Conservation (phyloP, 1,140 invertebrate species). For the Idris sp. region DNA sequence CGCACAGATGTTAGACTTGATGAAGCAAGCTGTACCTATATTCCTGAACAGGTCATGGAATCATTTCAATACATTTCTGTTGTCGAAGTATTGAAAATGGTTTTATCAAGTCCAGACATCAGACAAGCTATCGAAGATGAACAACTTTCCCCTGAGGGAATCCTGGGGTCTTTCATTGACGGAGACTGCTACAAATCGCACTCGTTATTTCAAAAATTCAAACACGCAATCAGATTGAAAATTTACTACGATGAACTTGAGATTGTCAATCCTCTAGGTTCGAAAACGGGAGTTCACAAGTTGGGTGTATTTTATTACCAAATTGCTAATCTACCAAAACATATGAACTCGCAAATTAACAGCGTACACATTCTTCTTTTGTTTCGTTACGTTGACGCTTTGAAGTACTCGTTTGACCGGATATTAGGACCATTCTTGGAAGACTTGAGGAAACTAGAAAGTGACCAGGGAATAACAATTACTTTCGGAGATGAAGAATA, state of each 20-base stretch:
- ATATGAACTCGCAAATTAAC: slow-evolving; percentile 8
- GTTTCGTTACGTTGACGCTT: not conserved
- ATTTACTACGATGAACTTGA: slow-evolving; percentile 26
- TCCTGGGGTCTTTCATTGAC: slow-evolving; percentile 32
- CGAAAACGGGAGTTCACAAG: slow-evolving; percentile 11
- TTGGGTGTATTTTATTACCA: slow-evolving; percentile 18
- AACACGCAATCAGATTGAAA: slow-evolving; percentile 38
- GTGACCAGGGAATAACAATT: slow-evolving; percentile 2
- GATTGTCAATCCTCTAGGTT: slow-evolving; percentile 9
- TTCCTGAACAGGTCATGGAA: slow-evolving; percentile 28
- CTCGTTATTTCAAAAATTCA: slow-evolving; percentile 30
- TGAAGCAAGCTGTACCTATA: slow-evolving; percentile 11
- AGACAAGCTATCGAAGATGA: slow-evolving; percentile 19
- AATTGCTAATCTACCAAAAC: slow-evolving; percentile 9
- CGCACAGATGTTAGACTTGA: slow-evolving; percentile 10
- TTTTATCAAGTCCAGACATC: slow-evolving; percentile 14
- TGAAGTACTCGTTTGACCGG: slow-evolving; percentile 4
- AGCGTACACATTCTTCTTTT: slow-evolving; percentile 1
- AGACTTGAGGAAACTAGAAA: slow-evolving; percentile 4
- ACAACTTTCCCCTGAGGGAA: slow-evolving; percentile 6
- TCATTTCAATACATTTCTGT: slow-evolving; percentile 41
- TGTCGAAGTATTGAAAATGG: slow-evolving; percentile 26
- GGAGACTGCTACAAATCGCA: slow-evolving; percentile 28
- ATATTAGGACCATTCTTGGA: slow-evolving; percentile 10
- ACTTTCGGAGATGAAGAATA: not conserved